Evolutionary conservation across 1,140 invertebrate species (phyloP).

Genomic region (Galendromus occidentalis): DNA sequence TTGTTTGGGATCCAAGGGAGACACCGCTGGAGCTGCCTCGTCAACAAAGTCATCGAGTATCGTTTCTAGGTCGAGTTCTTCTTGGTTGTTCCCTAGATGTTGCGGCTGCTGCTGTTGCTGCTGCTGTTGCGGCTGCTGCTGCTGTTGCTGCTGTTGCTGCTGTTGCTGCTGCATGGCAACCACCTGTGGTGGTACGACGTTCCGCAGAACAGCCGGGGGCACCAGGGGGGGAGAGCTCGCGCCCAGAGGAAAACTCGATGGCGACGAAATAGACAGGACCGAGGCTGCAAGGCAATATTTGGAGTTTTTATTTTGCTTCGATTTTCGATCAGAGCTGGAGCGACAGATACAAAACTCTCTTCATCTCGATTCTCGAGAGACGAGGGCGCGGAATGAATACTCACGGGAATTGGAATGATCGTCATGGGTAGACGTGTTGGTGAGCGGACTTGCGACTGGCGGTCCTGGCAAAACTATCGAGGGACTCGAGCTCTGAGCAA

Average conservation of each 20-base stretch:
- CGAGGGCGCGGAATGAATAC: too few species aligned
- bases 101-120: slow-evolving; percentile 14
- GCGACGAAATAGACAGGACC: not conserved
- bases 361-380: too few species aligned
- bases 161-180: slow-evolving; percentile 19
- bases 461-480: too few species aligned
- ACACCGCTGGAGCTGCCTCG: slow-evolving; percentile 12
- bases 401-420: too few species aligned
- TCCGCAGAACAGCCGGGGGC: not conserved
- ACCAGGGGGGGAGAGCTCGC: not conserved
- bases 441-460: too few species aligned
- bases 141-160: slow-evolving; percentile 21
- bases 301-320: too few species aligned
- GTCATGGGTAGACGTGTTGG: too few species aligned
- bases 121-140: slow-evolving; percentile 19
- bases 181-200: not conserved
- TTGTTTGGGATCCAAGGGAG: slow-evolving; percentile 42
- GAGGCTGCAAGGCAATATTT: not conserved
- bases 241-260: not conserved
- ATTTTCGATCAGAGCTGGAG: too few species aligned
- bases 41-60: not conserved
- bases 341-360: too few species aligned
- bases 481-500: too few species aligned
- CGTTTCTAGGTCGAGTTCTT: not conserved
- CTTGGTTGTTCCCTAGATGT: not conserved